A percentile compares a stretch with the other conserved stretches of the same genome.
Conservation (phyloP, 2,797 vertebrate genomes). For the Epinephelus coioides region DNA sequence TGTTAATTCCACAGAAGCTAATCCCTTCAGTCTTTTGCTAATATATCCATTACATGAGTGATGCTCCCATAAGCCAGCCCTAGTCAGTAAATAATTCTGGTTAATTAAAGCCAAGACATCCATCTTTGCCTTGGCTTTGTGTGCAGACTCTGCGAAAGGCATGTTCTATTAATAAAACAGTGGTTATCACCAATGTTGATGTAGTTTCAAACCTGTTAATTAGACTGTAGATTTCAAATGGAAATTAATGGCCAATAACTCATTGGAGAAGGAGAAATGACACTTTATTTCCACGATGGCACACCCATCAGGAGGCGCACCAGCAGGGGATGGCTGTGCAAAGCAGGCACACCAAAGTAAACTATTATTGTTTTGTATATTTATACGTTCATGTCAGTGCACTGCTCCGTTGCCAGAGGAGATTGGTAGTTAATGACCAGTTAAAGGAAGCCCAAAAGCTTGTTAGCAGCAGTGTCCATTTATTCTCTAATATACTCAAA, state of each 20-base stretch:
- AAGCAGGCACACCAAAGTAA: conserved; percentile 21
- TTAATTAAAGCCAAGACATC: conserved; percentile 86
- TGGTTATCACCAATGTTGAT: conserved; percentile 79
- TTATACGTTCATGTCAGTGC: conserved; percentile 20
- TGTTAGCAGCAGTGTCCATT: conserved; percentile 6
- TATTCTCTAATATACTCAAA: background rate
- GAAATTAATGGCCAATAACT: conserved; percentile 74
- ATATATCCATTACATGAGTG: conserved; percentile 88
- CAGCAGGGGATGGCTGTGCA: conserved; percentile 7
- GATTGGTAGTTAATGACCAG: conserved; percentile 43
- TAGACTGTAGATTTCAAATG: conserved; percentile 73
- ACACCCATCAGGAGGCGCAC: conserved; percentile 24
- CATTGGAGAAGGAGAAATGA: conserved; percentile 56
- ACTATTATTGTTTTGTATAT: conserved; percentile 16
- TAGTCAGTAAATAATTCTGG: conserved; percentile 87
- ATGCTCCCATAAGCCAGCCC: conserved; percentile 81
- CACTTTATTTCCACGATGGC: conserved; percentile 47
- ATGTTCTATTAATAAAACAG: conserved; percentile 84
- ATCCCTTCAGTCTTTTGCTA: conserved; percentile 83
- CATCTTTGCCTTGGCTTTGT: conserved; percentile 81
- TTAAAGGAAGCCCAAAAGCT: conserved; percentile 23
- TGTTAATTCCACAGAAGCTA: conserved; percentile 80
- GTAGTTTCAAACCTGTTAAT: conserved; percentile 82
- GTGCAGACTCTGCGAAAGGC: conserved; percentile 71
- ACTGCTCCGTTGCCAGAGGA: conserved; percentile 3